Evolutionary conservation across 2,797 vertebrate genomes (phyloP), one percentile per base, ranked within the genome.

Genomic region (Sebastolobus altivelis): DNA sequence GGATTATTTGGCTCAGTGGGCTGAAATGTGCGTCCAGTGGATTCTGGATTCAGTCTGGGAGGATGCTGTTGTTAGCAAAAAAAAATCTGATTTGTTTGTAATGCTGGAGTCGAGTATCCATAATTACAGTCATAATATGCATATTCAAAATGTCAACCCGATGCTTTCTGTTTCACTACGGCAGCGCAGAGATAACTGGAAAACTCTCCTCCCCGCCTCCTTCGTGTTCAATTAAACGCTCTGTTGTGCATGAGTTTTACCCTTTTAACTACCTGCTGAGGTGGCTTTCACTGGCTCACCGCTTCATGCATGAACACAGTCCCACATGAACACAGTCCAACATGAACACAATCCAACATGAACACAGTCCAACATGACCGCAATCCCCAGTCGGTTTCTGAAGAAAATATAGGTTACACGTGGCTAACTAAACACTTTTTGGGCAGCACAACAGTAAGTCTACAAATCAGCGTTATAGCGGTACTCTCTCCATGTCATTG

Each of bases 81-180:
- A 25, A 27, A 29, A 20, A 40, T 35, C 1, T 1, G 27, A 55
- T 76, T 5, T 55, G n/a, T 76, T 75, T 81, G 10, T 62, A 13
- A 74, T 31, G 35, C 40, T 8, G 8, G 22, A 78, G 31, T 77
- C 16, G 62, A 69, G 37, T 22, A 25, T 66, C 27, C 22, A 72
- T 67, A 61, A 79, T 72, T 80, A 83, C 80, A 84, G 75, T 84
- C 75, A 88, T 77, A 67, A 88, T 84, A 85, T 90, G 79, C 77
- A 87, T 86, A 84, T 87, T 92, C 27, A 81, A 85, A 90, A 89
- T 83, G 84, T 79, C 88, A 90, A 27, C 35, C 56, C 6, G 20
- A 37, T 61, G 62, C 46, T 63, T 80, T 63, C 43, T 29, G 79
- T 79, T 84, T 90, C 78, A 89, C 92, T 86, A 90, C 90, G 38